A percentile compares a stretch with the other conserved stretches of the same genome.
phyloP scores from a whole-genome alignment of 2,888 invertebrate genomes.

The Rotaria macrura region DNA sequence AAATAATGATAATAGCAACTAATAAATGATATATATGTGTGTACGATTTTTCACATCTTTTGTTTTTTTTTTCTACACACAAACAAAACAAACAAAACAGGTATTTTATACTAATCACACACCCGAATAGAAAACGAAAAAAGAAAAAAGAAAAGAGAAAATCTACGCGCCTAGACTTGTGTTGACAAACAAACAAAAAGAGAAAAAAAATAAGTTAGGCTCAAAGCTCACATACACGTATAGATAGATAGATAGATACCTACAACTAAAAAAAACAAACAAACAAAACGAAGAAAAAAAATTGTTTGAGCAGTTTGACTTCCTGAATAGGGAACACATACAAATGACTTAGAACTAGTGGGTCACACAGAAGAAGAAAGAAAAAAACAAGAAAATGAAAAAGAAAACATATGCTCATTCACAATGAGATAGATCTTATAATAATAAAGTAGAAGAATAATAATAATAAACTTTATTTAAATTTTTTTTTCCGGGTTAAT shows the following conservation, averaged over 20 bases:
- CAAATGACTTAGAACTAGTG: background rate
- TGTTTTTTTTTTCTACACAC: background rate
- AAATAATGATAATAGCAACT: background rate
- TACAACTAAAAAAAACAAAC: slow-evolving; percentile 3
- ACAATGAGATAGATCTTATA: background rate
- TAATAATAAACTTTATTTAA: background rate
- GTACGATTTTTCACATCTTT: background rate
- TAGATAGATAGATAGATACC: background rate
- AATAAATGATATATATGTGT: slow-evolving; percentile 6
- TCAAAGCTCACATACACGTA: slow-evolving; percentile 4
- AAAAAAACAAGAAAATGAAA: too few relatives aligned
- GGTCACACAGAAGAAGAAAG: too few relatives aligned
- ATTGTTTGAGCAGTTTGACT: slow-evolving; percentile 1
- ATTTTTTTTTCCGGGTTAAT: background rate
- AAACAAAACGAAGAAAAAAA: background rate
- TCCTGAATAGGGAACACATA: slow-evolving; percentile 12
- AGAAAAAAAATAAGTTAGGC: background rate
- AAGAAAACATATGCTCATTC: background rate
- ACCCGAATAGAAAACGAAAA: background rate
- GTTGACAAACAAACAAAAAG: background rate
- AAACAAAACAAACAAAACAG: background rate
- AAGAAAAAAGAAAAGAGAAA: background rate
- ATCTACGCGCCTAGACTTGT: slow-evolving; percentile 8
- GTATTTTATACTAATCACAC: slow-evolving; percentile 7
- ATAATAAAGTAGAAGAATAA: background rate